Base-by-base conservation (phyloP, 2,888 invertebrate genomes). In the Syritta pipiens region DNA sequence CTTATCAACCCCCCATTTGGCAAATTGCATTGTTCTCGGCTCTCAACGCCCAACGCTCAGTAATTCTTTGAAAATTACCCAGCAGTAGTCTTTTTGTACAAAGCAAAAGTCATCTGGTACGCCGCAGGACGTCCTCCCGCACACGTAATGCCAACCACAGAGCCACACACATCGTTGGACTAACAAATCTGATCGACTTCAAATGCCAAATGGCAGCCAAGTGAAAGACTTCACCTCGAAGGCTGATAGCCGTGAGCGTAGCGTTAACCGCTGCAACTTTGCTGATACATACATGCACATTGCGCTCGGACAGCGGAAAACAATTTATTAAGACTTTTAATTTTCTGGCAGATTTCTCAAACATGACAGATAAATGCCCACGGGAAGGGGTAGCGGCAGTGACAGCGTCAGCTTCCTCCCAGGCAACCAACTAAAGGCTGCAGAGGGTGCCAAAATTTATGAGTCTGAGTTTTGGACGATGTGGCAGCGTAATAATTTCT, bases 251-350 rank as follows among this genome's bases (percentile, higher is more conserved):
- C 20, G 17, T 20, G 35, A 26, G 46, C 22, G 9, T 24, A 20
- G 22, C 24, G 32, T 17, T 35, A 14, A 10, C 24, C 22, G 10
- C 26, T 26, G 46, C 46, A 40, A 7, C 17, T n/a, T 9, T 37
- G 7, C 14, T 37, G 37, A 14, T 7, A 14, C 42, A 28, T 10
- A 17, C 17, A 12, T 7, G 35, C 20, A 4, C 12, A 42, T 17
- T 28, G 24, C 20, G 26, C 24, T 24, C 22, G 26, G 32, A 40
- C 7, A 53, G 51, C n/a, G 10, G 10, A 59, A 59, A 71, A 65
- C 57, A 76, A 71, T 65, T 63, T 71, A 65, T 71, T 65, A 59
- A 76, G 71, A 76, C 63, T 76, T 76, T 63, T 63, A 57, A 63
- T 63, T 71, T 76, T 53, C 57, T 63, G 68, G 35, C 68, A 59